Base-by-base conservation (phyloP, 2,888 invertebrate genomes). In the Idaea straminata region DNA sequence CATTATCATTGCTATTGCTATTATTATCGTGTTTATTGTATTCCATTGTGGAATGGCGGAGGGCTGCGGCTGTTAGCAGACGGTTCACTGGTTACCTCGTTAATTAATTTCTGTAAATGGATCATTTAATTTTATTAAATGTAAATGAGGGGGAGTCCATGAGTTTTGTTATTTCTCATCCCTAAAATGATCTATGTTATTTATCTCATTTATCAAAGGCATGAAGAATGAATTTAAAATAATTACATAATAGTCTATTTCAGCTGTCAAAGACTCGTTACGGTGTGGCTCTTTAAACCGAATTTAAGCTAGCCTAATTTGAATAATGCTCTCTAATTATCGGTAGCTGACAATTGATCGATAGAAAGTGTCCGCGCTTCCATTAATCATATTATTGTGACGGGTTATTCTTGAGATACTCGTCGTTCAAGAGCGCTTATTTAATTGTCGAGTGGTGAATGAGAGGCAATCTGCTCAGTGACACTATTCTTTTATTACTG, bases 121-220 rank as follows among this genome's bases (percentile, higher is more conserved):
- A 91, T 92, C 92, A 92, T 92, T 92, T 92, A 92, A 92, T 92
- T 92, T 92, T 83, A 92, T 91, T 89, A 89, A 91, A 91, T 92
- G 87, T 87, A 92, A 92, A 92, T 91, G 83, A 89, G 87, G 87
- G 89, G 91, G 87, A 86, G 86, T 84, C 80, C 74, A 74, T 82
- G 79, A 81, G 82, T 76, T 81, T 80, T 80, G 77, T 83, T 83
- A 77, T 75, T 77, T 77, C 75, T 81, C 79, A 80, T 78, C 78
- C 74, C 64, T 75, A 72, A 73, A 69, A 83, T 84, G 80, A 86
- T 84, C 83, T 76, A 80, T 78, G 73, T 74, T 68, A 57, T 65
- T 67, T 68, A 57, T 65, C 67, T 68, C 70, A 78, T 81, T 78
- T 72, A 74, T 75, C 70, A 76, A 66, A 63, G 62, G 61, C 63